Percentiles rank a stretch among this genome's conserved stretches.
Conservation (phyloP, 1,140 invertebrate species). For the Drosophila bipectinata region DNA sequence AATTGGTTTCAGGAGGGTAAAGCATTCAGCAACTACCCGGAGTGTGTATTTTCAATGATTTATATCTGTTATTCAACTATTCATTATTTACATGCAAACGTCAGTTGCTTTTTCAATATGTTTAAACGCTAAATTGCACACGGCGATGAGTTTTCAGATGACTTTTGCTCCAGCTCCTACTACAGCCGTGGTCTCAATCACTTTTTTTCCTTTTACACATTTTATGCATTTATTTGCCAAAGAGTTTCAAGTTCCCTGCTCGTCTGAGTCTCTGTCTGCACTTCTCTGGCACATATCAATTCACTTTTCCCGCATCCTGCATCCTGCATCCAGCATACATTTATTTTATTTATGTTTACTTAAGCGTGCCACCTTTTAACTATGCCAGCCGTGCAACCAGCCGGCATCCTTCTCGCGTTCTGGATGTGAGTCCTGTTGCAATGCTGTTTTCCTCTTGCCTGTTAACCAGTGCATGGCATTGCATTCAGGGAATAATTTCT, state of each 20-base stretch:
- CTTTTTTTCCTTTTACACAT: conserved; percentile 4
- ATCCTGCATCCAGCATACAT: conserved; percentile 15
- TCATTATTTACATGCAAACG: conserved; percentile 32
- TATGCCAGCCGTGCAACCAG: not conserved
- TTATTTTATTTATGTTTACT: conserved; percentile 62
- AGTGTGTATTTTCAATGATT: conserved; percentile 21
- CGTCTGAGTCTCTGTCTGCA: conserved; percentile 16
- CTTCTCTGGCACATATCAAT: conserved; percentile 34
- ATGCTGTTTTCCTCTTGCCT: conserved; percentile 18
- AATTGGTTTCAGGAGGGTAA: conserved; percentile 21
- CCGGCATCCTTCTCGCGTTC: conserved; percentile 14
- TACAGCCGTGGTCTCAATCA: not conserved
- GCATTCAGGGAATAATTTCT: conserved; percentile 58
- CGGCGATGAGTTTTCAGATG: conserved; percentile 10
- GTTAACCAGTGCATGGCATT: conserved; percentile 41
- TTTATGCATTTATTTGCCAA: conserved; percentile 11
- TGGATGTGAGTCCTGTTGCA: conserved; percentile 10
- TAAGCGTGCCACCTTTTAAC: conserved; percentile 43
- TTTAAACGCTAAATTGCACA: conserved; percentile 48
- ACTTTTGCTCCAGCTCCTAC: conserved; percentile 9
- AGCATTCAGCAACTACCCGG: not conserved
- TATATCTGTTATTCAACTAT: conserved; percentile 38
- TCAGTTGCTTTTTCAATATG: conserved; percentile 43
- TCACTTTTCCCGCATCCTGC: conserved; percentile 26
- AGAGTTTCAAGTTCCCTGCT: conserved; percentile 15